Percentiles rank a stretch among this genome's conserved stretches.
Conservation (phyloP, 2,113 vertebrate species). For the Maccullochella peelii region DNA sequence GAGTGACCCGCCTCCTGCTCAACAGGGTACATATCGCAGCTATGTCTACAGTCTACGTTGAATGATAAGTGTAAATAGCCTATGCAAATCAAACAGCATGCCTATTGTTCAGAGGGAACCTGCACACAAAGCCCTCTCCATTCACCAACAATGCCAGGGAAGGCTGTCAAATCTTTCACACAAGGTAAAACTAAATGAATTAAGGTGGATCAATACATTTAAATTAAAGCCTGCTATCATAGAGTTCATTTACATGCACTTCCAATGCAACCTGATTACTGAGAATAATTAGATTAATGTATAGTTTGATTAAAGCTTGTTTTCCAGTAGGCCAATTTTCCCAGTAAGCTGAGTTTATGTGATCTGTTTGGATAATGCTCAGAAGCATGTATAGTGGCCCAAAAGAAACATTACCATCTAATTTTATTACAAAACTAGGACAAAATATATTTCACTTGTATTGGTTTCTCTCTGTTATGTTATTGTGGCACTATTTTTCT, state of each 20-base stretch:
- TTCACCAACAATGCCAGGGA: background rate
- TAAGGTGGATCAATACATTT: background rate
- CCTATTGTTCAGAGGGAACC: slow-evolving; percentile 22
- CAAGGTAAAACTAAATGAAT: background rate
- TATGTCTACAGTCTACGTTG: background rate
- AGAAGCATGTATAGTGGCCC: slow-evolving; percentile 8
- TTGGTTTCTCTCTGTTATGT: background rate
- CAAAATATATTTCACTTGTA: background rate
- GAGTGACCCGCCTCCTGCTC: background rate
- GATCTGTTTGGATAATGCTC: background rate
- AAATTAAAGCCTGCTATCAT: background rate
- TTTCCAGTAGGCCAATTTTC: slow-evolving; percentile 19
- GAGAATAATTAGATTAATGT: slow-evolving; percentile 37
- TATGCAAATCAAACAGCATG: slow-evolving; percentile 38
- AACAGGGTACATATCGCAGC: background rate
- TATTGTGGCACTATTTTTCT: background rate
- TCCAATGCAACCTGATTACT: background rate
- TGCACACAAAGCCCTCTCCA: background rate
- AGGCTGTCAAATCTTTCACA: background rate
- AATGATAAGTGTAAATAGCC: slow-evolving; percentile 28
- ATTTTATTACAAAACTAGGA: background rate
- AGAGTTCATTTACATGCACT: slow-evolving; percentile 10
- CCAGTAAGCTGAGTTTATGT: background rate
- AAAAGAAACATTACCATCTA: background rate
- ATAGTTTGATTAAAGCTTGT: slow-evolving; percentile 8